Evolutionary conservation across 2,797 vertebrate species (phyloP), one percentile per base, ranked within the genome.

Genomic region (Avahi laniger): DNA sequence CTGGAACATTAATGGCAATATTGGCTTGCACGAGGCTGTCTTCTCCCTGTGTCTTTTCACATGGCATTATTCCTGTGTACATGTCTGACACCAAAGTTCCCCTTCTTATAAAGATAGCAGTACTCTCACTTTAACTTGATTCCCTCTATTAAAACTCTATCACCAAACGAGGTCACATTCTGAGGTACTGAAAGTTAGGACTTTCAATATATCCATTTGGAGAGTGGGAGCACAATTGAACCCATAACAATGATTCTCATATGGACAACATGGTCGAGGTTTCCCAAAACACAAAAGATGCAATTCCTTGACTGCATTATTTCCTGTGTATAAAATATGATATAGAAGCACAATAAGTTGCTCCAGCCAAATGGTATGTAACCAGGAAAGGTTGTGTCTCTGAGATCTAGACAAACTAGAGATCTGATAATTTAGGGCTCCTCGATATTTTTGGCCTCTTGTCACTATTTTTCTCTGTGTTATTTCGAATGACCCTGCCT

Each of bases 71-170:
- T 2, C 28, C 17, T 65, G 5, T n/a, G 7, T 41, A 12, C 10
- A 26, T 48, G 8, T 28, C 11, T 57, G 7, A 84, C 0, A 1
- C 1, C 2, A 26, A 15, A 24, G 2, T 63, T 46, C 43, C 3
- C 48, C 28, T 48, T 79, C 76, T 41, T 26, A 7, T 24, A 30
- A 9, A 4, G 17, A 14, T 1, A 9, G 6, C 38, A 48, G 13
- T 1, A 14, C 15, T 41, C n/a, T 50, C 43, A 57, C 9, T 20
- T 91, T 20, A 50, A 50, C 22, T 38, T 61, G 38, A 30, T 83
- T 17, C 76, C 5, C 20, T 78, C 12, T 67, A 5, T 54, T n/a
- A 69, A 85, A 63, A 30, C 1, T 2, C 5, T 52, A 0, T 67
- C 48, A 52, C 20, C 14, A 84, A 69, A 50, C 9, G 89, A 52